Evolutionary conservation across 2,888 invertebrate species (phyloP).

Genomic region (Troilus luridus): DNA sequence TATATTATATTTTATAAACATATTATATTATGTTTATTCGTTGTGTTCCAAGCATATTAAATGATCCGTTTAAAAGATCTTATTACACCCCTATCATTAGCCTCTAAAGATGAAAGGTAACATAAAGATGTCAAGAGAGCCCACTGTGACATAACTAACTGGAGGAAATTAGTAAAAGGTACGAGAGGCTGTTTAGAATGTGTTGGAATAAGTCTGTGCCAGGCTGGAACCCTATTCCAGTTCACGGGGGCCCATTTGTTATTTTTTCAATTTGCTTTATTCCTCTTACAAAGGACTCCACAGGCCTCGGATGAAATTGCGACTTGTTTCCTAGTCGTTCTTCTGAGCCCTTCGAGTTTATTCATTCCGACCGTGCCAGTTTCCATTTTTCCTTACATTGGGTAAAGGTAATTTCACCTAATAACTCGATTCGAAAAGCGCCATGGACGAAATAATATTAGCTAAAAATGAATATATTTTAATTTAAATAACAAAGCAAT

Average conservation of each 20-base stretch:
- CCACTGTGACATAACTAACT: not conserved
- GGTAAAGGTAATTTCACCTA: not conserved
- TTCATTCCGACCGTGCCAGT: not conserved
- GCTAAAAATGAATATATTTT: no score
- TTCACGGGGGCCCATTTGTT: not conserved
- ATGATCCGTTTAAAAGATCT: no score
- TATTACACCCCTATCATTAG: no score
- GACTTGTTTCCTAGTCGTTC: not conserved
- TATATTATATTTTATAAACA: no score
- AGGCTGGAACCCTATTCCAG: not conserved
- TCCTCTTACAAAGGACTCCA: not conserved
- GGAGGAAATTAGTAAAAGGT: conserved; percentile 6
- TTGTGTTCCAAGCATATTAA: no score
- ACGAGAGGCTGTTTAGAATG: conserved; percentile 7
- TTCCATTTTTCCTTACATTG: not conserved
- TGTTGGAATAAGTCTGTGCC: not conserved
- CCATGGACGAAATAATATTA: not conserved
- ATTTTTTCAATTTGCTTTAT: conserved; percentile 37
- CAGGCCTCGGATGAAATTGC: not conserved
- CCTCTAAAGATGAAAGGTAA: not conserved
- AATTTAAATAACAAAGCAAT: no score
- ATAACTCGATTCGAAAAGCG: not conserved
- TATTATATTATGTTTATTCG: no score
- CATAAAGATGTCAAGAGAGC: not conserved
- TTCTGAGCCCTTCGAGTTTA: not conserved